These are phyloP conservation scores for Gopherus evgoodei DNA, from an alignment of 2,113 vertebrate species.

Conservation along the genomic window DNA sequence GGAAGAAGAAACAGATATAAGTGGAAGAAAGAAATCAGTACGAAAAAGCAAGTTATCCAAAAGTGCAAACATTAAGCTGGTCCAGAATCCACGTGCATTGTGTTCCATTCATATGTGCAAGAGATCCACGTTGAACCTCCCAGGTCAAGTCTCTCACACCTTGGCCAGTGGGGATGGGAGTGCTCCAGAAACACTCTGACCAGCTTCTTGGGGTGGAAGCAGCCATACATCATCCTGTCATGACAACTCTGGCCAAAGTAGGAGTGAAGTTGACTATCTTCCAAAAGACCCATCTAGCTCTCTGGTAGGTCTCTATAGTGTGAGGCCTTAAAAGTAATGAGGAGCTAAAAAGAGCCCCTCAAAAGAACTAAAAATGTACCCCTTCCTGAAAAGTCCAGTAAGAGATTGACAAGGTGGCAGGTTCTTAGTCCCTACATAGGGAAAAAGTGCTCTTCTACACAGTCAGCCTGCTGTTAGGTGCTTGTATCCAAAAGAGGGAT, in stretches of 20 bases:
- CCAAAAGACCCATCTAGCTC: not conserved
- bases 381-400: not conserved
- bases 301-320: not conserved
- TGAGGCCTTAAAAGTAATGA: not conserved
- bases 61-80: not conserved
- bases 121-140: not conserved
- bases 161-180: not conserved
- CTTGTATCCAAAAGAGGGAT: not conserved
- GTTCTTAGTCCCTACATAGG: not conserved
- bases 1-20: not conserved
- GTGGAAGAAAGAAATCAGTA: not conserved
- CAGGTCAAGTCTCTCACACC: too few species aligned
- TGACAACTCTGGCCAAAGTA: not conserved
- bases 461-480: not conserved
- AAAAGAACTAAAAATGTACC: not conserved
- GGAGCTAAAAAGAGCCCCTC: not conserved
- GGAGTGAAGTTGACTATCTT: not conserved
- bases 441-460: not conserved
- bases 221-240: not conserved
- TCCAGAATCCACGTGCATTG: not conserved
- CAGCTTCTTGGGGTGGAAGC: not conserved
- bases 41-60: not conserved
- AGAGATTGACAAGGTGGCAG: not conserved
- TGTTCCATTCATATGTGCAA: accelerated
- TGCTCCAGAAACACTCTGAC: not conserved